These are phyloP conservation scores for Sarcophilus harrisii DNA, from an alignment of 2,797 vertebrate genomes.

Conservation along the genomic window DNA sequence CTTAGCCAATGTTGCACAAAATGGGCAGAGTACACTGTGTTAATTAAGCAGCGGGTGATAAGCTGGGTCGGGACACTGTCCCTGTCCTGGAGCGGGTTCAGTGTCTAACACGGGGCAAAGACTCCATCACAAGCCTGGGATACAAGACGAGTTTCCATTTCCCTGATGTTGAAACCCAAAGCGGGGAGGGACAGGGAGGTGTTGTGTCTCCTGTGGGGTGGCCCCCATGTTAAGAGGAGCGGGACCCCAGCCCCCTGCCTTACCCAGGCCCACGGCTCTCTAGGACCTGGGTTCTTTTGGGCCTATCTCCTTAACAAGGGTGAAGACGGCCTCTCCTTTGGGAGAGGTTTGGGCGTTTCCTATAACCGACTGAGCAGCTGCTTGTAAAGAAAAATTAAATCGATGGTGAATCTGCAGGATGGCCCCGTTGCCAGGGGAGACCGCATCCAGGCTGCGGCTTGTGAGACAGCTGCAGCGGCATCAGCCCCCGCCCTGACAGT, in stretches of 20 bases:
- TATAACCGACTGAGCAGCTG: background rate
- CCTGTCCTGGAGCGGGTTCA: background rate
- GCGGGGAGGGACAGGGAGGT: background rate
- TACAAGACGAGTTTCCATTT: background rate
- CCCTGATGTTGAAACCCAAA: background rate
- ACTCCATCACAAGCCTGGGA: background rate
- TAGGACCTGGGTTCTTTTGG: background rate
- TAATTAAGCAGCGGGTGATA: background rate
- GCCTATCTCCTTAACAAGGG: background rate
- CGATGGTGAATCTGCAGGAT: background rate
- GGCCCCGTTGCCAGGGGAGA: background rate
- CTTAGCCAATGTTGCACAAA: background rate
- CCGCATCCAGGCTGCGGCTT: background rate
- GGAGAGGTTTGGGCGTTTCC: background rate
- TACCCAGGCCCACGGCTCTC: background rate
- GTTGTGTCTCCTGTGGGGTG: background rate
- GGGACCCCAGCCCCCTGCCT: background rate
- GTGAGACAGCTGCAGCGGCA: background rate
- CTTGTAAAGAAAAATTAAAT: background rate
- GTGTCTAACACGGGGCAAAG: background rate
- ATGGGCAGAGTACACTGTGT: background rate
- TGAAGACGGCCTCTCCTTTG: background rate
- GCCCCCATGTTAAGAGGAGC: background rate
- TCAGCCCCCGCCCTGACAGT: background rate
- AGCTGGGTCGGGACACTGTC: background rate